phyloP scores from a whole-genome alignment of 2,888 invertebrate genomes.

The Margaritifera margaritifera region DNA sequence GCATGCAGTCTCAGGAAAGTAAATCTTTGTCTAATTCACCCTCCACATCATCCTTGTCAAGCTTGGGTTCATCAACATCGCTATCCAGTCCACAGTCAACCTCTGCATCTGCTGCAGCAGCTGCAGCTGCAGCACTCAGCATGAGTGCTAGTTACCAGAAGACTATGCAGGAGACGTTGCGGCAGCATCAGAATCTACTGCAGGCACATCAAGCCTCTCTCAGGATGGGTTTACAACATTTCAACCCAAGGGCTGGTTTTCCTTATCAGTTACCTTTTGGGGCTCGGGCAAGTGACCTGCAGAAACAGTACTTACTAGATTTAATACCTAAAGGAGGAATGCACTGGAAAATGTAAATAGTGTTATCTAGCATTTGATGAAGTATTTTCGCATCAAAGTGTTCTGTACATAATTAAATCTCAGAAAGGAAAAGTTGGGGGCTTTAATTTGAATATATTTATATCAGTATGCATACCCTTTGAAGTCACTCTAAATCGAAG shows the following conservation, averaged over 20 bases:
- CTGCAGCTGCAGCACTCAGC: conserved; percentile 53
- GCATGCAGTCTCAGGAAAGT: conserved; percentile 64
- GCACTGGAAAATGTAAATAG: conserved; percentile 48
- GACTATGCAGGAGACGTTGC: conserved; percentile 61
- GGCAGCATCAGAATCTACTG: conserved; percentile 68
- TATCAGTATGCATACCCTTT: too few species aligned
- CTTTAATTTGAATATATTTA: too few species aligned
- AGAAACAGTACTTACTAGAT: conserved; percentile 95
- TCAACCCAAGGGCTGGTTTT: conserved; percentile 66
- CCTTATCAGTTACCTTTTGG: conserved; percentile 63
- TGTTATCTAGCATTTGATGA: background rate
- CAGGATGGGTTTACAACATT: conserved; percentile 62
- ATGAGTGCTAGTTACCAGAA: conserved; percentile 51
- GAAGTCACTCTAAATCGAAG: too few species aligned
- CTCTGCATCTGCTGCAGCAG: conserved; percentile 51
- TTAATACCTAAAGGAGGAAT: conserved; percentile 81
- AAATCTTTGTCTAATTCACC: conserved; percentile 36
- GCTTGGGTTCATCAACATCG: conserved; percentile 30
- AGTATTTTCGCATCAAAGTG: background rate
- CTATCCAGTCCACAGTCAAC: conserved; percentile 16
- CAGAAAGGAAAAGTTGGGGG: too few species aligned
- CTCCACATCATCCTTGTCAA: conserved; percentile 22
- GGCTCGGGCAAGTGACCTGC: conserved; percentile 74
- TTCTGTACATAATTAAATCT: too few species aligned
- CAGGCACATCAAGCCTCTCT: conserved; percentile 65